phyloP scores from a whole-genome alignment of 2,113 vertebrate genomes.

The Siniperca chuatsi region DNA sequence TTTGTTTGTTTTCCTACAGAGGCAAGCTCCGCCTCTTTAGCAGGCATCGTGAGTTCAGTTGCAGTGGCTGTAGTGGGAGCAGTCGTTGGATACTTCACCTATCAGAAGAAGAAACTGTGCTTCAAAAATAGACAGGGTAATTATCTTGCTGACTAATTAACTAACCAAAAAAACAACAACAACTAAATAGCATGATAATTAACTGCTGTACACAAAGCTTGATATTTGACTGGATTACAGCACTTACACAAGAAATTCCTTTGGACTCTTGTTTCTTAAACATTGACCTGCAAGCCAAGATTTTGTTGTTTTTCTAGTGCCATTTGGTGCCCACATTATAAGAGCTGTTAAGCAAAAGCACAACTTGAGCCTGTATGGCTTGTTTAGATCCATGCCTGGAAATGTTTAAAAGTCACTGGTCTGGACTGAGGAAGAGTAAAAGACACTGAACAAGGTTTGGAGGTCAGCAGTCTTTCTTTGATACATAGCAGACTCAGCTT shows the following conservation, averaged over 20 bases:
- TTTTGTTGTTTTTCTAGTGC: neutral
- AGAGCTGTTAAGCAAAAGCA: neutral
- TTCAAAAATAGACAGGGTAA: constrained; percentile 86
- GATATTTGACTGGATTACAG: neutral
- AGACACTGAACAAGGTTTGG: neutral
- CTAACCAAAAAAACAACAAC: neutral
- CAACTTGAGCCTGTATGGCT: neutral
- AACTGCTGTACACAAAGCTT: neutral
- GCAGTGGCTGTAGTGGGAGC: constrained; percentile 85
- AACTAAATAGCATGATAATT: neutral
- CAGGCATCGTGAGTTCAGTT: constrained; percentile 85
- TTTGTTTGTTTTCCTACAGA: constrained; percentile 37
- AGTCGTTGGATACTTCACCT: constrained; percentile 87
- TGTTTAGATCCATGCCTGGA: neutral
- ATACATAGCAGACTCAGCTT: constrained; percentile 43
- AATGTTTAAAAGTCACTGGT: neutral
- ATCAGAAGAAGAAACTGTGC: constrained; percentile 93
- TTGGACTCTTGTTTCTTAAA: neutral
- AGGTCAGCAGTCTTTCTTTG: constrained; percentile 29
- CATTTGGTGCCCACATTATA: neutral
- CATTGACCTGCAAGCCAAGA: neutral
- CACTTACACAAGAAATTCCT: neutral
- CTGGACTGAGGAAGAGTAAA: too few relatives aligned
- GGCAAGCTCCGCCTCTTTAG: constrained; percentile 73
- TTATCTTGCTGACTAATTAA: neutral